Conservation (phyloP, 2,797 vertebrate species). For the Linurgus olivaceus region DNA sequence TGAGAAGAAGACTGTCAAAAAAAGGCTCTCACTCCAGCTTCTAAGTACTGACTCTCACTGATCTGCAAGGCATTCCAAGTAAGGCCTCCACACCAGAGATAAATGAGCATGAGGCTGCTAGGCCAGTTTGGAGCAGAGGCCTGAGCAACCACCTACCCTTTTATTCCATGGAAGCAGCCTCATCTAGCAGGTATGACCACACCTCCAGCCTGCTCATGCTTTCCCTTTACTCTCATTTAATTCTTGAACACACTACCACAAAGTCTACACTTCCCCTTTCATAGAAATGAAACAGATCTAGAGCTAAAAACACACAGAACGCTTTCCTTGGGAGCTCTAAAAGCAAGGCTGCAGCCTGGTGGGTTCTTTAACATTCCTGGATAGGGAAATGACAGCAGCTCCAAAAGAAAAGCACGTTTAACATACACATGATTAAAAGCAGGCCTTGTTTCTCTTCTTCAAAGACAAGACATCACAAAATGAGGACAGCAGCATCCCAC, state of each 20-base stretch:
- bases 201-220: not conserved
- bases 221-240: not conserved
- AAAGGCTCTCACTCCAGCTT: not conserved
- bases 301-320: not conserved
- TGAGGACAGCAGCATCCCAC: not conserved
- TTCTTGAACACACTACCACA: not conserved
- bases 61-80: not conserved
- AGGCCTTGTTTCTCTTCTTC: not conserved
- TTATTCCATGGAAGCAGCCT: not conserved
- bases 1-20: not conserved
- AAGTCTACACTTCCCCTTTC: not conserved
- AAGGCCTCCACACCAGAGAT: not conserved
- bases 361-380: not conserved
- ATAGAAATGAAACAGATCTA: not conserved
- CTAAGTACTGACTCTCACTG: not conserved
- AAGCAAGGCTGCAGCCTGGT: not conserved
- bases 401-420: not conserved
- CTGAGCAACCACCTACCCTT: not conserved
- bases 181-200: not conserved
- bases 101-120: not conserved
- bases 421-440: not conserved
- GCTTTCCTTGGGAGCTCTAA: not conserved
- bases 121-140: not conserved
- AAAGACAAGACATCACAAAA: not conserved
- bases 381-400: not conserved